Base-by-base conservation (phyloP, 2,888 invertebrate genomes). In the Caenorhabditis afra region DNA sequence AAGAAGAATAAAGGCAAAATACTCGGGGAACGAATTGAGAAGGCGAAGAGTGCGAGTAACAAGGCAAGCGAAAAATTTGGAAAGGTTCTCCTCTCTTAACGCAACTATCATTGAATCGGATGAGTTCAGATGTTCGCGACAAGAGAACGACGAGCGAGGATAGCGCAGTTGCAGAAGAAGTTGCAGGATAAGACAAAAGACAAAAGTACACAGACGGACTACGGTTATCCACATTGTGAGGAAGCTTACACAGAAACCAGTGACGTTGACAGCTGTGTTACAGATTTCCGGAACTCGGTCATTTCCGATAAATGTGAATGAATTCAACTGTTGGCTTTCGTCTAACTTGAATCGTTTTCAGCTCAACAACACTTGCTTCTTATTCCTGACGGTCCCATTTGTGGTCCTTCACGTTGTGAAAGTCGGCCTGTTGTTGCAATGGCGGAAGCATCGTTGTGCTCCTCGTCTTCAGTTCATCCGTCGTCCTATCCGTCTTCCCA, bases 151-250 rank as follows among this genome's bases (percentile, higher is more conserved):
- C 80, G 73, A 47, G 62, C 78, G 29, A 61, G 83, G 62, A 83
- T 85, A 44, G 76, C 82, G n/a, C 80, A 86, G 47, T 49, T 86
- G 2, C 83, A 81, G 22, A 80, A 86, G 35, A 52, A 84, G 55
- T 39, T 85, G 29, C 74, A 77, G 47, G 67, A 77, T 7, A 29
- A 7, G 29, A 29, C 29, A 50, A 79, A 82, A 22, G 81, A 85
- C 16, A 81, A 85, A 37, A 68, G 78, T 1, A 86, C 86, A 8
- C 86, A 86, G 52, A 86, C 86, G 0, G 86, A 86, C 57, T 80
- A 53, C 18, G 68, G 71, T 12, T 76, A 67, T 45, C 66, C 53
- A 22, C 16, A 55, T 23, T 81, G 71, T 64, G 85, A 83, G 50
- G 83, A 83, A 52, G 80, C 79, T 10, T 81, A 76, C 61, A 84